Evolutionary conservation across 2,888 invertebrate species (phyloP).

Genomic region (Zootermopsis nevadensis): DNA sequence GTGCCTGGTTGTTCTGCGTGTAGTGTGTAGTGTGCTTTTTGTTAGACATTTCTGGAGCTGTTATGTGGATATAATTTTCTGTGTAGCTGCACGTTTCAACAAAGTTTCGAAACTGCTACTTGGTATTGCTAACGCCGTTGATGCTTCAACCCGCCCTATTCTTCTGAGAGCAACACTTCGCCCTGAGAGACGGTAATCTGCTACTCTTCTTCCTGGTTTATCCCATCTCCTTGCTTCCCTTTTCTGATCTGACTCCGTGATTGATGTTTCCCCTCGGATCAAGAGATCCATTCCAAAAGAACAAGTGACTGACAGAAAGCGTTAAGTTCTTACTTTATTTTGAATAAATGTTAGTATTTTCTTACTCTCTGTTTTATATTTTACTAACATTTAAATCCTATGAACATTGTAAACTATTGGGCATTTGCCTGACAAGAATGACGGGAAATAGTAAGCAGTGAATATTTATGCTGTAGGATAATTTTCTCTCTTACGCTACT

Average conservation of each 20-base stretch:
- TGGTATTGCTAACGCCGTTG: not conserved
- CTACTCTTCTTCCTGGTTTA: not conserved
- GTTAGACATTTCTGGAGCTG: too few relatives aligned
- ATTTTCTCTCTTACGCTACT: too few relatives aligned
- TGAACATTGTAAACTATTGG: too few relatives aligned
- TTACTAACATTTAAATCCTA: too few relatives aligned
- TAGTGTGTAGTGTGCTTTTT: too few relatives aligned
- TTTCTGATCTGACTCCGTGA: not conserved
- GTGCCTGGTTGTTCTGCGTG: too few relatives aligned
- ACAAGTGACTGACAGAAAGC: constrained; percentile 24
- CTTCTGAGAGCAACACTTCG: not conserved
- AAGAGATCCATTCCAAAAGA: constrained; percentile 11
- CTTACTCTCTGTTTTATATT: not conserved
- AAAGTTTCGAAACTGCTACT: not conserved
- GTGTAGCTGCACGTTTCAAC: not conserved
- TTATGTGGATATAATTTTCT: not conserved
- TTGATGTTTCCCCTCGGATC: constrained; percentile 19
- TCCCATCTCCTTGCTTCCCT: not conserved
- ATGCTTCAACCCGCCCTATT: too few relatives aligned
- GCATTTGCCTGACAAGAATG: too few relatives aligned
- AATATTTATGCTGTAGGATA: too few relatives aligned
- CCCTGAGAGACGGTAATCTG: not conserved
- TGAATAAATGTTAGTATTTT: not conserved
- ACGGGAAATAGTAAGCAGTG: too few relatives aligned
- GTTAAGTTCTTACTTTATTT: constrained; percentile 15